Conservation (phyloP, 2,888 invertebrate species). For the Napeogenes sylphis region DNA sequence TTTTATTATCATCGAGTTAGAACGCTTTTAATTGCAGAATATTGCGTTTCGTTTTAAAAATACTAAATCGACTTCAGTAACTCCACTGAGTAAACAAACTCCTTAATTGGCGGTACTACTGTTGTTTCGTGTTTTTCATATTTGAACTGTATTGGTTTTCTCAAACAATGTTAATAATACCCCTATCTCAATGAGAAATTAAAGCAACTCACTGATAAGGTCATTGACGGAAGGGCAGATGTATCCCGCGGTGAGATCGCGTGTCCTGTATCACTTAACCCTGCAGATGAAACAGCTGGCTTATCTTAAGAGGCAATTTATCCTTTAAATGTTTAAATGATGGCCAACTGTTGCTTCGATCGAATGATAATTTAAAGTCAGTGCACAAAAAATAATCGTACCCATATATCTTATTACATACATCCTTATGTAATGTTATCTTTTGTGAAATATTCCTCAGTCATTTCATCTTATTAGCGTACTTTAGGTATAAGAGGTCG, state of each 20-base stretch:
- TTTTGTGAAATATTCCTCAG: no score
- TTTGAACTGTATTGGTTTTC: no score
- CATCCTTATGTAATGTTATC: no score
- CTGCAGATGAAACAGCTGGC: not conserved
- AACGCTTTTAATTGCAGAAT: not conserved
- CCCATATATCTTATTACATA: no score
- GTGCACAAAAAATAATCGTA: no score
- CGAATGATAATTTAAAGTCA: no score
- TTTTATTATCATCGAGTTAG: not conserved
- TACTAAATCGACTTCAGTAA: not conserved
- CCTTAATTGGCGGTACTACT: no score
- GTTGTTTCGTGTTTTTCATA: no score
- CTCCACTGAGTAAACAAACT: no score
- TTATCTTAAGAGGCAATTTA: constrained; percentile 2
- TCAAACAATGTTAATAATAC: no score
- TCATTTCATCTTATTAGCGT: no score
- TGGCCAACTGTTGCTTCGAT: not conserved
- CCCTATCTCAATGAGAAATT: not conserved
- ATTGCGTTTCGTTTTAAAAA: not conserved
- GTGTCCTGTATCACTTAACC: constrained; percentile 27
- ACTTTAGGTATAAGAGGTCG: no score
- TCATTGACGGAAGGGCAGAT: constrained; percentile 30
- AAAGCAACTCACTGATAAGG: constrained; percentile 9
- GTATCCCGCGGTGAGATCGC: constrained; percentile 21
- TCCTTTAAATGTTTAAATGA: not conserved